Evolutionary conservation across 2,797 vertebrate species (phyloP), one percentile per base, ranked within the genome.

Genomic region (Phoebastria nigripes): DNA sequence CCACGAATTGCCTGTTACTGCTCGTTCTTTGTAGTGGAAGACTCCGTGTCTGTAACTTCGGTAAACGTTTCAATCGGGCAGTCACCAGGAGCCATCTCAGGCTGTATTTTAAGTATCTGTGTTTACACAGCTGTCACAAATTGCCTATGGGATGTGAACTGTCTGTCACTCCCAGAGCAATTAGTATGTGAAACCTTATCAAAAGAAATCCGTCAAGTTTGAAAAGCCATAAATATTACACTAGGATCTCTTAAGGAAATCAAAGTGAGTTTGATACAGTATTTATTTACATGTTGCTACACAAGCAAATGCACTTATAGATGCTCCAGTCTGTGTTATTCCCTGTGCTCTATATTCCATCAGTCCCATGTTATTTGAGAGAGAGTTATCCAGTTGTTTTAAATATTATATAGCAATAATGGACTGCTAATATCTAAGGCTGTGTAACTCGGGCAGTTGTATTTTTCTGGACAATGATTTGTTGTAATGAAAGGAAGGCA

Each of bases 101-200:
- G 79, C 67, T 87, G 63, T 52, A 87, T 95, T 97, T 98, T 97
- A 96, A 98, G 98, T 91, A 97, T 96, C 97, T 98, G 90, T 98
- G 90, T 98, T 97, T 98, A 97, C 97, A 96, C 93, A 84, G 96
- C 95, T 94, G 97, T 88, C 97, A 98, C 96, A 98, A 98, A 98
- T 97, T 98, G 98, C 98, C 98, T 98, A 81, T 97, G 98, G 98
- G 98, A 97, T 97, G 97, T 93, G 97, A 98, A 97, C 93, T 97
- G 98, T 96, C 98, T 98, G 95, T 98, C 97, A 94, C 98, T 98
- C 98, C 97, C 98, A 98, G 96, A 98, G 98, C 98, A 98, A 99
- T 99, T 98, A 98, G 97, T 97, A 66, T 93, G 89, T 94, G 94
- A 96, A 97, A 82, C 93, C 95, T 96, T 97, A 98, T 97, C 97